Percentiles rank a stretch among this genome's conserved stretches.
These are phyloP conservation scores for Sclerurus mexicanus DNA, from an alignment of 2,113 vertebrate genomes.

Conservation along the genomic window DNA sequence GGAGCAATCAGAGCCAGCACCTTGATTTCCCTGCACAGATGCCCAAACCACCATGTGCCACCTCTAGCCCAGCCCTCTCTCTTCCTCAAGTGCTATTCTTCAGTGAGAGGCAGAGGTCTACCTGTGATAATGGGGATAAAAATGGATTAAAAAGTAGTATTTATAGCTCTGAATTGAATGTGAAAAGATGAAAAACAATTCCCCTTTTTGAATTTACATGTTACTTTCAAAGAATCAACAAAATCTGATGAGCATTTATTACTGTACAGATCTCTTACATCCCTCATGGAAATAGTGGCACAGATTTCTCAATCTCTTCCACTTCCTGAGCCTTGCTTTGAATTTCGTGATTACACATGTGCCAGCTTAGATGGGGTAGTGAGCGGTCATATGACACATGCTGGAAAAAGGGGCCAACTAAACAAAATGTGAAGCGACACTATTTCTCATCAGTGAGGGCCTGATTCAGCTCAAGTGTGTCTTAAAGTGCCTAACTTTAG, in stretches of 20 bases:
- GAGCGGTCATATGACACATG: background rate
- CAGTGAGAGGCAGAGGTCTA: background rate
- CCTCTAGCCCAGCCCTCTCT: background rate
- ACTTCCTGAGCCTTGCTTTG: background rate
- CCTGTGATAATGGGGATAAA: background rate
- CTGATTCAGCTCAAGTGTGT: background rate
- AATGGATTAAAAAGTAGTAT: background rate
- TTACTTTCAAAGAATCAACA: background rate
- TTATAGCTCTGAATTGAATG: background rate
- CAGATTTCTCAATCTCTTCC: constrained; percentile 6
- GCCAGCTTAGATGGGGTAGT: background rate
- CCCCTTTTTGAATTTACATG: background rate
- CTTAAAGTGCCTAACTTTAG: background rate
- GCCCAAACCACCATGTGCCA: accelerated
- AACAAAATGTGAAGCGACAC: background rate
- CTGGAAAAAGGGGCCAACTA: background rate
- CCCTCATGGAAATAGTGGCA: background rate
- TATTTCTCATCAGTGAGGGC: background rate
- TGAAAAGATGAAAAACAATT: background rate
- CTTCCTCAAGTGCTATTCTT: background rate
- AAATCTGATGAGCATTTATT: background rate
- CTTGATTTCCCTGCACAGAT: accelerated
- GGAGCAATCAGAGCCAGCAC: accelerated
- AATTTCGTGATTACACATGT: background rate
- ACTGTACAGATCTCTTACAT: background rate